Base-by-base conservation (phyloP, 2,113 vertebrate species). In the Gavialis gangeticus region DNA sequence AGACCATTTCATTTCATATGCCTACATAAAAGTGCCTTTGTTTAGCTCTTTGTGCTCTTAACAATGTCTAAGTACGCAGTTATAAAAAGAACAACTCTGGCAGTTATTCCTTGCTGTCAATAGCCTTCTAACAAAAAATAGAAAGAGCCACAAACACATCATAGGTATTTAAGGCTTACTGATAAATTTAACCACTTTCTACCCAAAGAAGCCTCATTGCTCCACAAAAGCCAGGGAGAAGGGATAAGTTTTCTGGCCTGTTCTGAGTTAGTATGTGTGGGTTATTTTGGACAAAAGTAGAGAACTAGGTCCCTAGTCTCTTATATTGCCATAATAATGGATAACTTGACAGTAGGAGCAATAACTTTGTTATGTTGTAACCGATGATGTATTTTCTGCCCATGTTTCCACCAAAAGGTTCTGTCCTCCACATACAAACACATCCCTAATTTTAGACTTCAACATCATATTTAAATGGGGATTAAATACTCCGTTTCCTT, bases 61-160 rank as follows among this genome's bases (percentile, higher is more conserved):
- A 46, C 75, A 54, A 15, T 58, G 3, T 30, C 46, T 77, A 75
- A 64, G 2, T 5, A 17, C 21, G 4, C 16, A 79, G 15, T 8
- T 84, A 19, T 11, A 1, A 82, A 90, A 77, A 80, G 55, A 8
- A 0, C 2, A 79, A 2, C 0, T n/a, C 8, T 64, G n/a, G 1
- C 25, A 54, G 14, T 57, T 54, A 80, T 46, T 54, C 37, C 6
- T 62, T 17, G 24, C 11, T 63, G n/a, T 80, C 60, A 54, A 22
- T 28, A 64, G 12, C 60, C 46, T 80, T 18, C 10, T 25, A 56
- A 5, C 11, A 56, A 75, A 18, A 21, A 3, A 1, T 27, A 88
- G 4, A 12, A 64, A 5, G 15, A 92, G 19, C 46, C 46, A 46
- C 46, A 46, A 46, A 46, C 8, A 46, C 46, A 46, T 46, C 46